Base-by-base conservation (phyloP, 2,888 invertebrate species). In the Chironomus tentans region DNA sequence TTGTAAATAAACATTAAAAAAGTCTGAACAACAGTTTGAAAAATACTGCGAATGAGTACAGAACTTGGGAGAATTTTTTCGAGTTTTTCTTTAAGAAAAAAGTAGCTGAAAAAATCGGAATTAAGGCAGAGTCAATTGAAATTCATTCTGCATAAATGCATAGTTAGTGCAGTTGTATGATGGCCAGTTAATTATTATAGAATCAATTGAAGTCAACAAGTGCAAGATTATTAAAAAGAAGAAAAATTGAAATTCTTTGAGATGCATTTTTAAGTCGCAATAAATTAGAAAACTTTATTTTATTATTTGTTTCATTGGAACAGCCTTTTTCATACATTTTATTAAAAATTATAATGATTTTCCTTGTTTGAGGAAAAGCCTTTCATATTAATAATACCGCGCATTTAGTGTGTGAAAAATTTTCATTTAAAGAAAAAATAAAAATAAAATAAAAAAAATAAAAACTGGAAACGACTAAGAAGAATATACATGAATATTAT, bases 391-490 rank as follows among this genome's bases (percentile, higher is more conserved):
- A 71, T 24, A 56, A 50, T 50, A 50, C 15, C 56, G 18, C 71
- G 71, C 71, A 71, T 56, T 56, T 38, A 47, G 48, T 48, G 50
- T 48, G 70, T 21, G 70, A 70, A 21, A 38, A 50, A 13, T 48
- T 47, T 24, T 15, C 18, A 15, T 18, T 15, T n/a, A 15, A 56
- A 56, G 4, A 15, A 15, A 28, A 18, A 15, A 56, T 3, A 56
- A 38, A 1, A 38, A 38, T 6, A 28, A 4, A 4, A 28, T 24
- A 4, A 50, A 50, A 50, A 50, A n/a, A n/a, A n/a, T n/a, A n/a
- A n/a, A n/a, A n/a, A n/a, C 5, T 15, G 50, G n/a, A n/a, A 50
- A 15, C n/a, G 13, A 15, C 50, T 50, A 15, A 4, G 50, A 50
- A 50, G 13, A 50, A n/a, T 50, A n/a, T n/a, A 50, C 15, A 50